Percentiles rank a stretch among this genome's conserved stretches.
These are phyloP conservation scores for Erythrocercus mccallii DNA, from an alignment of 2,113 vertebrate genomes.

Conservation along the genomic window DNA sequence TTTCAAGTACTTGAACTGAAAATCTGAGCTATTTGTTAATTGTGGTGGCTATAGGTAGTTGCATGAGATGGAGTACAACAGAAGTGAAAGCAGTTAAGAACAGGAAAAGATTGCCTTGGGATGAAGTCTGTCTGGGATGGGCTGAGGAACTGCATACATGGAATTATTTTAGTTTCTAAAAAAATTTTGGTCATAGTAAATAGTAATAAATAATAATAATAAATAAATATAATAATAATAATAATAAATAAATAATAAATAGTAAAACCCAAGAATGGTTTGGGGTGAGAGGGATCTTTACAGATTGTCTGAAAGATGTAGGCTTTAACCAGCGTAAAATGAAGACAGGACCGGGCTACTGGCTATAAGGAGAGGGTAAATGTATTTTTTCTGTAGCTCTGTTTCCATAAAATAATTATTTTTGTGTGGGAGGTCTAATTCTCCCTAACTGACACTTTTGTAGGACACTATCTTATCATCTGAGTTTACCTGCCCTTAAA, in stretches of 20 bases:
- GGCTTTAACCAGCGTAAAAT: neutral
- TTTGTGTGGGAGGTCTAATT: neutral
- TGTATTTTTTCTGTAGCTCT: neutral
- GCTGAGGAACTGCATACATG: neutral
- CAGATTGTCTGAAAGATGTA: neutral
- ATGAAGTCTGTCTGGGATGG: neutral
- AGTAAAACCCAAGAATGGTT: neutral
- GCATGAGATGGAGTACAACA: neutral
- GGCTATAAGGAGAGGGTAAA: neutral
- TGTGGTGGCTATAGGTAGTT: neutral
- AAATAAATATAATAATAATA: too few relatives aligned
- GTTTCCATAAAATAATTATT: neutral
- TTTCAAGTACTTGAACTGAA: neutral
- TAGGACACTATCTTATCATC: neutral
- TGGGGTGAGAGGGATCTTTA: neutral
- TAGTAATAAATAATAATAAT: too few relatives aligned
- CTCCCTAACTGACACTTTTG: neutral
- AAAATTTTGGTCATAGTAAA: neutral
- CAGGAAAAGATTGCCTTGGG: neutral
- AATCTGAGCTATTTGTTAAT: neutral
- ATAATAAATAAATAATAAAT: too few relatives aligned
- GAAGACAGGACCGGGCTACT: neutral
- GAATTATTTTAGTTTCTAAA: neutral
- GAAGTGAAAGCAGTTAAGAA: neutral
- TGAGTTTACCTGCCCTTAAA: neutral